A percentile compares a stretch with the other conserved stretches of the same genome.
phyloP scores from a whole-genome alignment of 2,888 invertebrate species.

The Rhagophthalmus giganteus region DNA sequence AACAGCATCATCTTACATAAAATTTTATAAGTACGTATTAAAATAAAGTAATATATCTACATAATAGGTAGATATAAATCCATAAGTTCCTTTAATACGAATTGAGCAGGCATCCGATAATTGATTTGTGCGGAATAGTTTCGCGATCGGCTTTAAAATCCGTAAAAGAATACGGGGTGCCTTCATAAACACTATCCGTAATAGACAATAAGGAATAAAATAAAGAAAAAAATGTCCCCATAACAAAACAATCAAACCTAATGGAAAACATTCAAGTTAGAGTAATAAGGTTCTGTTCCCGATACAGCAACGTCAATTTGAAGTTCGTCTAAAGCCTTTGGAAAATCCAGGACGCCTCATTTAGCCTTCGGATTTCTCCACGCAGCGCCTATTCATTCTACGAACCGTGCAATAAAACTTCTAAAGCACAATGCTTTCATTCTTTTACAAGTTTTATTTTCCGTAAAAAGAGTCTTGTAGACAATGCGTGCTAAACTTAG shows the following conservation, averaged over 20 bases:
- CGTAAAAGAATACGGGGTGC: background rate
- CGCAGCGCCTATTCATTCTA: constrained; percentile 26
- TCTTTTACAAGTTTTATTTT: constrained; percentile 38
- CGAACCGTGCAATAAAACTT: constrained; percentile 27
- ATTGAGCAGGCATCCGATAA: too few species aligned
- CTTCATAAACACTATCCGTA: background rate
- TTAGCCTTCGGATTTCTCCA: constrained; percentile 26
- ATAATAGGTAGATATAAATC: too few species aligned
- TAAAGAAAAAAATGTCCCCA: constrained; percentile 6
- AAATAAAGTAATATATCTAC: too few species aligned
- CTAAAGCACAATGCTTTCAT: constrained; percentile 28
- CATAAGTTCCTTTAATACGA: too few species aligned
- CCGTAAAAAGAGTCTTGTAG: constrained; percentile 35
- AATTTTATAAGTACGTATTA: too few species aligned
- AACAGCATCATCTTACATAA: too few species aligned
- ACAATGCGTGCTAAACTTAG: constrained; percentile 30
- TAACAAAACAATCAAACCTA: constrained; percentile 20
- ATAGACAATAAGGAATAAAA: background rate
- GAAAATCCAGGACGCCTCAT: constrained; percentile 23
- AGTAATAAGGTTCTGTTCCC: constrained; percentile 17
- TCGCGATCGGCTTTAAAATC: too few species aligned
- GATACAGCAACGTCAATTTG: constrained; percentile 16
- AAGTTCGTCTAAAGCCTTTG: constrained; percentile 21
- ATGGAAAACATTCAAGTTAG: constrained; percentile 20
- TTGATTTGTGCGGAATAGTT: too few species aligned